Percentiles rank a stretch among this genome's conserved stretches.
Evolutionary conservation across 2,888 invertebrate genomes (phyloP).

Genomic region (Elegia similella): DNA sequence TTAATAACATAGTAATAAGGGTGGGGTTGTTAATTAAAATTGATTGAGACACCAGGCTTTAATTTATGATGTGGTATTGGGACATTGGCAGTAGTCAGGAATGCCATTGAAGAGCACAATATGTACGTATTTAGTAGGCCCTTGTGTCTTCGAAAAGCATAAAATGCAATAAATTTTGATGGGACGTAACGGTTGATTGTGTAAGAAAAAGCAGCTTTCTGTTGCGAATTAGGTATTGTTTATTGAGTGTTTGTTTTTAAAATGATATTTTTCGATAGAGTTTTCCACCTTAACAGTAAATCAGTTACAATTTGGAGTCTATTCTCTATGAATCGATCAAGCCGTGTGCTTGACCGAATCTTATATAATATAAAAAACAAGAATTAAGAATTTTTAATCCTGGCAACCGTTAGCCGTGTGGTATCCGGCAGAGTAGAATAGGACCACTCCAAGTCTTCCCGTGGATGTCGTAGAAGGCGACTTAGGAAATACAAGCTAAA

Average conservation of each 20-base stretch:
- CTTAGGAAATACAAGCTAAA: no score
- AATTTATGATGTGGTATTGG: conserved; percentile 40
- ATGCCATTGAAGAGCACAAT: conserved; percentile 38
- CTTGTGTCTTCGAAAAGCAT: background rate
- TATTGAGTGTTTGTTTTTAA: background rate
- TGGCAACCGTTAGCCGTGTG: no score
- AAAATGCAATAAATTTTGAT: conserved; percentile 5
- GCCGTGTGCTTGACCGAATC: no score
- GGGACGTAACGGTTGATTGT: conserved; percentile 2
- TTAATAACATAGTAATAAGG: conserved; percentile 29
- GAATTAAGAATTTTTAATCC: no score
- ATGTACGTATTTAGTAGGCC: conserved; percentile 14
- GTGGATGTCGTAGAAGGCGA: no score
- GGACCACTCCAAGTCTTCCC: no score
- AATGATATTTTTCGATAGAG: background rate
- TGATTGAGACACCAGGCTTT: conserved; percentile 18
- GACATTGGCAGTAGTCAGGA: conserved; percentile 42
- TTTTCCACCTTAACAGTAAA: background rate
- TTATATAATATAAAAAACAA: no score
- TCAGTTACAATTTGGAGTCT: no score
- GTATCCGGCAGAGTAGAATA: no score
- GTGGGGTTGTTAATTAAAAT: conserved; percentile 25
- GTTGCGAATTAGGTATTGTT: background rate
- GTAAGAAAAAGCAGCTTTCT: background rate
- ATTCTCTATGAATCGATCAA: no score